These are phyloP conservation scores for Sinohyriopsis cumingii DNA, from an alignment of 2,888 invertebrate species.

Conservation along the genomic window DNA sequence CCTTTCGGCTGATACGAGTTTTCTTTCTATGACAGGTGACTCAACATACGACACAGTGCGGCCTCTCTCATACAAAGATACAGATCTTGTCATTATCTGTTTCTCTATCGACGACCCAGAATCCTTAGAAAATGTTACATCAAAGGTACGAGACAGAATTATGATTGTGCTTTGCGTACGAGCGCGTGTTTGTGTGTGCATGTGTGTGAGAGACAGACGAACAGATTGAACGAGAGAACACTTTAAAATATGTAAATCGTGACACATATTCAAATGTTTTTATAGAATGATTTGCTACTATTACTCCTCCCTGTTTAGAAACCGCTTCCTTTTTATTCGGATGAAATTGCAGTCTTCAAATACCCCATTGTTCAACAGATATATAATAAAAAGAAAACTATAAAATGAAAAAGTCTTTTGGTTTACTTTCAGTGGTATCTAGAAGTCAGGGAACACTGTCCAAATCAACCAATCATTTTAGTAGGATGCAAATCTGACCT, in stretches of 20 bases:
- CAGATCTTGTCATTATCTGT: conserved; percentile 59
- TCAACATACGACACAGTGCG: conserved; percentile 56
- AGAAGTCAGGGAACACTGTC: conserved; percentile 79
- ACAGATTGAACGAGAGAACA: background rate
- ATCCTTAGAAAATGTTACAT: conserved; percentile 54
- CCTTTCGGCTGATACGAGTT: no score
- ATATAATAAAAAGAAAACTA: no score
- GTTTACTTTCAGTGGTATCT: conserved; percentile 77
- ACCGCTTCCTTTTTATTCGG: no score
- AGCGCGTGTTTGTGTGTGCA: background rate
- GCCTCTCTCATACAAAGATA: conserved; percentile 59
- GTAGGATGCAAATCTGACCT: conserved; percentile 81
- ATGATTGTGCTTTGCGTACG: no score
- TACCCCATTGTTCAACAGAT: no score
- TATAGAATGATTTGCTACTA: background rate
- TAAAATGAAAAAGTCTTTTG: no score
- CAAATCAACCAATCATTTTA: conserved; percentile 77
- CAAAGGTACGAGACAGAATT: conserved; percentile 39
- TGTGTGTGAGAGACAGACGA: background rate
- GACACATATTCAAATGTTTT: no score
- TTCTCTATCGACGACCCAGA: conserved; percentile 59
- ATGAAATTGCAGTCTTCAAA: no score
- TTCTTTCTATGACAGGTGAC: conserved; percentile 45
- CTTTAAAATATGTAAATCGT: no score
- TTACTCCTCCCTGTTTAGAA: background rate